phyloP scores from a whole-genome alignment of 2,888 invertebrate genomes.

The Arge pagana region DNA sequence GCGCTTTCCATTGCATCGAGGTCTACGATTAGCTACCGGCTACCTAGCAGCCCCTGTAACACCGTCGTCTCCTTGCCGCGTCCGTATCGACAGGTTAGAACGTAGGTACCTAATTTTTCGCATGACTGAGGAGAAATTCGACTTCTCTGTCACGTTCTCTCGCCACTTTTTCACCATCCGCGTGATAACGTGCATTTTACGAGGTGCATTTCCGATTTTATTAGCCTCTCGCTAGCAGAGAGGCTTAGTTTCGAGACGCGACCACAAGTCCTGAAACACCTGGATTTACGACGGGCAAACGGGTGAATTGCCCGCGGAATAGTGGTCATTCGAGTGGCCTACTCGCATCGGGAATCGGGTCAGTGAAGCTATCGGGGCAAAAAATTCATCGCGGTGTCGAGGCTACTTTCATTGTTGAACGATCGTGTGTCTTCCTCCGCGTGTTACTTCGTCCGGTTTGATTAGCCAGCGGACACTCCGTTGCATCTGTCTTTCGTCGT shows the following conservation, averaged over 20 bases:
- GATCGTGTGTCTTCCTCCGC: slow-evolving; percentile 14
- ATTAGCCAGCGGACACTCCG: too few relatives aligned
- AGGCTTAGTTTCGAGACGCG: too few relatives aligned
- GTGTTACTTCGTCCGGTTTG: slow-evolving; percentile 8
- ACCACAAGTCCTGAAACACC: too few relatives aligned
- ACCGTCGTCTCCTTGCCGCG: slow-evolving; percentile 3
- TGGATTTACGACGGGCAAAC: neutral
- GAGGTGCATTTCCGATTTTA: slow-evolving; percentile 19
- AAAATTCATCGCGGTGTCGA: slow-evolving; percentile 43
- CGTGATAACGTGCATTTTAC: slow-evolving; percentile 13
- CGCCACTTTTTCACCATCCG: slow-evolving; percentile 8
- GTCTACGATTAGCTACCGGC: slow-evolving; percentile 12
- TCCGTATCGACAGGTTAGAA: neutral
- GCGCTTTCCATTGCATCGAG: slow-evolving; percentile 22
- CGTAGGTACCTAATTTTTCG: slow-evolving; percentile 14
- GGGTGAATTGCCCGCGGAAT: slow-evolving; percentile 15
- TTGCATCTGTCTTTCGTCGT: too few relatives aligned
- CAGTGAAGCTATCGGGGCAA: slow-evolving; percentile 49
- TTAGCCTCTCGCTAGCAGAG: slow-evolving; percentile 6
- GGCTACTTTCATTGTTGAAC: slow-evolving; percentile 55
- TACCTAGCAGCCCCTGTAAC: slow-evolving; percentile 16
- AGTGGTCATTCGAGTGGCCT: slow-evolving; percentile 39
- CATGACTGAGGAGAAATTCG: slow-evolving; percentile 21
- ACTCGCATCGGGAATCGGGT: slow-evolving; percentile 52
- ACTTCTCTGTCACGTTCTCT: neutral